Evolutionary conservation across 1,140 invertebrate genomes (phyloP).

Genomic region (Papilio helenus): DNA sequence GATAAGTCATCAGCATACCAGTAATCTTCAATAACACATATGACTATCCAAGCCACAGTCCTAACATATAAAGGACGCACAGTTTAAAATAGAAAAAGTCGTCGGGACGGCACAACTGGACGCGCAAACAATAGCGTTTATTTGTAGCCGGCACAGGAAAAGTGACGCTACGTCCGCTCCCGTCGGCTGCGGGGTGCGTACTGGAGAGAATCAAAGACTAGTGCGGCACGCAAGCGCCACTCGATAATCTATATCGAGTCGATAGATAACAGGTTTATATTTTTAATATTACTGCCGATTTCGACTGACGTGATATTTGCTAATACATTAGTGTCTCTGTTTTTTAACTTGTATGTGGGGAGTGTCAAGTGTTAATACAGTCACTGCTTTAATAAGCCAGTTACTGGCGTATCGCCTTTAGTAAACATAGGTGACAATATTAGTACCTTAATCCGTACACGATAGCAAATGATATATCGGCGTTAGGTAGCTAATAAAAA

Average conservation of each 20-base stretch:
- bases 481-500: slow-evolving; percentile 4
- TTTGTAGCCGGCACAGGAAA: slow-evolving; percentile 55
- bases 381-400: background rate
- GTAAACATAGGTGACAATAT: slow-evolving; percentile 4
- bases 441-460: background rate
- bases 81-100: slow-evolving; percentile 40
- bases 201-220: slow-evolving; percentile 68
- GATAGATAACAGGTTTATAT: slow-evolving; percentile 52
- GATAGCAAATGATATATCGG: background rate
- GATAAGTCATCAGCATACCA: slow-evolving; percentile 10
- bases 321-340: background rate
- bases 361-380: background rate
- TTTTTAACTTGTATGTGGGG: background rate
- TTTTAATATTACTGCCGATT: background rate
- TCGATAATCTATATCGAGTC: slow-evolving; percentile 69
- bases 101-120: slow-evolving; percentile 61
- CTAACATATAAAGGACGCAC: slow-evolving; percentile 40
- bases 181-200: slow-evolving; percentile 62
- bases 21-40: slow-evolving; percentile 10
- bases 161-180: slow-evolving; percentile 54
- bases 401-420: slow-evolving; percentile 1
- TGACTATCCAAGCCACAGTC: slow-evolving; percentile 40
- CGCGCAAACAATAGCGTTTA: slow-evolving; percentile 57
- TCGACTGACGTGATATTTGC: background rate
- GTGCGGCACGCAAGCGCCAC: slow-evolving; percentile 68